A percentile compares a stretch with the other conserved stretches of the same genome.
phyloP scores from a whole-genome alignment of 2,888 invertebrate species.

The Eupithecia dodoneata region DNA sequence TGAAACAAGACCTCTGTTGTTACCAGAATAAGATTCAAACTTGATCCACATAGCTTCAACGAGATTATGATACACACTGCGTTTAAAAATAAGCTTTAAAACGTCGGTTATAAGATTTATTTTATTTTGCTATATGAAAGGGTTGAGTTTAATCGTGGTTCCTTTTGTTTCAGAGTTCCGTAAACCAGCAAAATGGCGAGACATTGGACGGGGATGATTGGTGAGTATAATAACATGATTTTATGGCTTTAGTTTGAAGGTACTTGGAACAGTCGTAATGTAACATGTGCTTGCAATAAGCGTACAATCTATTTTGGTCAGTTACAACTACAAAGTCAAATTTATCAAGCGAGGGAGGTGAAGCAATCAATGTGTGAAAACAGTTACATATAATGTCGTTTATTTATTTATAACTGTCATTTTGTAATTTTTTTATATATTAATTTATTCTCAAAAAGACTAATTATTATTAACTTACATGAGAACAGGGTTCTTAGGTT shows the following conservation, averaged over 20 bases:
- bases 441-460: no score
- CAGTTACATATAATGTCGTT: no score
- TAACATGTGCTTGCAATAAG: neutral
- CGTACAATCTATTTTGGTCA: neutral
- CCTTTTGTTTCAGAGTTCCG: slow-evolving; percentile 58
- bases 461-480: no score
- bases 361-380: no score
- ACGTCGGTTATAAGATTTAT: neutral
- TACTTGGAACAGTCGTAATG: neutral
- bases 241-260: neutral
- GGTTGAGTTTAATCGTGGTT: slow-evolving; percentile 22
- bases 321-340: neutral
- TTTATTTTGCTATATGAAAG: neutral
- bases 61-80: neutral
- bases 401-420: no score
- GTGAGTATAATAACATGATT: slow-evolving; percentile 53
- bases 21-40: neutral
- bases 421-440: no score
- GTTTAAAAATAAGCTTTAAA: neutral
- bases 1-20: neutral
- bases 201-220: slow-evolving; percentile 61
- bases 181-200: slow-evolving; percentile 59
- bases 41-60: neutral
- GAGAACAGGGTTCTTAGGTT: no score
- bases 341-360: no score